Base-by-base conservation (phyloP, 2,888 invertebrate genomes). In the Morpho achilles region DNA sequence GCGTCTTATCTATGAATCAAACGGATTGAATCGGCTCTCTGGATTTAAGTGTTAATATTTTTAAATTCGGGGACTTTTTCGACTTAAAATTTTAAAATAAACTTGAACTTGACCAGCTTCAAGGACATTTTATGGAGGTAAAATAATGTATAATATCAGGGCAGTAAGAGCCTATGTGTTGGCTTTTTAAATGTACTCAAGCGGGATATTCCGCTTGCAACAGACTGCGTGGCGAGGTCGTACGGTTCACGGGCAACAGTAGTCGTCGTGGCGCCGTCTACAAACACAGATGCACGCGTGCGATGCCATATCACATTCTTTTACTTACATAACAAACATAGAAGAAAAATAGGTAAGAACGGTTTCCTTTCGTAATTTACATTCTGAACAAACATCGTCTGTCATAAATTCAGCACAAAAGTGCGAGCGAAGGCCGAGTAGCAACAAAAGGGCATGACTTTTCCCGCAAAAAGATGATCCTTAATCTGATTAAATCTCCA, bases 401-500 rank as follows among this genome's bases (percentile, higher is more conserved):
- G 79, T 85, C 87, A 87, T 89, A 88, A 88, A 88, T 87, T 87
- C 80, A 80, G 77, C 84, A 82, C 84, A 86, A 87, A 86, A 88
- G 87, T 87, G 87, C 82, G 81, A 82, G 82, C 80, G 82, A 80
- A 83, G 83, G 84, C 79, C 81, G 84, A 82, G 79, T 78, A 84
- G 84, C 85, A 88, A 89, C 87, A 88, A 87, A 88, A 81, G 88
- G 86, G 81, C 88, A 87, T 80, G 87, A 87, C 86, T 87, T 87
- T 86, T 85, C 82, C 84, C 83, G 84, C 86, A 86, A 89, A 90
- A 90, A 89, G 87, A 89, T 89, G 89, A 90, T 88, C 90, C 90
- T 88, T 90, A 90, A 90, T 89, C 90, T 88, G 89, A 89, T 90
- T 90, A 90, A 90, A 90, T 89, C 89, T 88, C 90, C 90, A 90